phyloP scores from a whole-genome alignment of 2,888 invertebrate genomes.

The Anthrax anthrax region DNA sequence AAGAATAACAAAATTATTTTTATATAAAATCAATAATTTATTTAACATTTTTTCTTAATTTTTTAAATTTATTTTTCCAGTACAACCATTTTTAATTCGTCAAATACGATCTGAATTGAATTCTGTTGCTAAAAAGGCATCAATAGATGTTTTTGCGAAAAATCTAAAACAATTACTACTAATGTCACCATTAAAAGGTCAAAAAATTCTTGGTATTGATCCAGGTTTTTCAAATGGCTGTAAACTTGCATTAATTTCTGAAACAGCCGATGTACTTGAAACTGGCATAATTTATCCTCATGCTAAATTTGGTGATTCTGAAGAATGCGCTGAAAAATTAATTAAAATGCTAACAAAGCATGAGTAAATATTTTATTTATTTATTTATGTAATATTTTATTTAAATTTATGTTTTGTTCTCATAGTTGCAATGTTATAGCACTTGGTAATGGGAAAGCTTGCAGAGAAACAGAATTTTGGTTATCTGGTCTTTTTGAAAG shows the following conservation, averaged over 20 bases:
- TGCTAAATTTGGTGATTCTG: conserved; percentile 27
- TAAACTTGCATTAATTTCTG: conserved; percentile 69
- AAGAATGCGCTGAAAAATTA: conserved; percentile 19
- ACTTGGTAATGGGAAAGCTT: conserved; percentile 82
- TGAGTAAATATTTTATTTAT: conserved; percentile 31
- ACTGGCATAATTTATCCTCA: conserved; percentile 56
- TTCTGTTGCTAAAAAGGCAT: conserved; percentile 60
- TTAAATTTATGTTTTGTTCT: conserved; percentile 1
- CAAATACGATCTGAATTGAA: conserved; percentile 61
- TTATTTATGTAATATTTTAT: background rate
- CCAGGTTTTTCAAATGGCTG: conserved; percentile 84
- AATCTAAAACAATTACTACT: conserved; percentile 75
- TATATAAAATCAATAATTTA: background rate
- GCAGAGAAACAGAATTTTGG: conserved; percentile 73
- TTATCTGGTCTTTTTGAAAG: conserved; percentile 44
- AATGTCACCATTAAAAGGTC: conserved; percentile 65
- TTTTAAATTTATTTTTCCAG: conserved; percentile 20
- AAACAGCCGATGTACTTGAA: conserved; percentile 53
- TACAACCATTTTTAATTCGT: conserved; percentile 51
- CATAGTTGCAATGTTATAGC: conserved; percentile 66
- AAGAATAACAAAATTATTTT: conserved; percentile 19
- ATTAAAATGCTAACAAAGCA: conserved; percentile 42
- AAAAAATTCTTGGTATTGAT: conserved; percentile 71
- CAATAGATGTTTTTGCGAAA: conserved; percentile 68
- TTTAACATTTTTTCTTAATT: background rate